These are phyloP conservation scores for Copidosoma aretas DNA, from an alignment of 2,888 invertebrate genomes.

Conservation along the genomic window DNA sequence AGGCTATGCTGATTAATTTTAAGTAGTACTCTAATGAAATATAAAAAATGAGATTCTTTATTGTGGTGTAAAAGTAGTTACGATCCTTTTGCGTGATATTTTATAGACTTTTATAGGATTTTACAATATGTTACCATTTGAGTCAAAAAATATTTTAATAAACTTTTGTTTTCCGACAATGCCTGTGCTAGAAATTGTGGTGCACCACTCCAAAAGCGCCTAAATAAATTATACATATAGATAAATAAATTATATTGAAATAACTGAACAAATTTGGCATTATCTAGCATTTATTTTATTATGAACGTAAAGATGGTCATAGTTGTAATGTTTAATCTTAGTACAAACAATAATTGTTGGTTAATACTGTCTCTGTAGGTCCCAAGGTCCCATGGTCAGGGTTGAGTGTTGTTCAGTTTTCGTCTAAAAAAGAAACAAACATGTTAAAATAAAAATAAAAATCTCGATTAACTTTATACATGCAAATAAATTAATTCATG, in stretches of 20 bases:
- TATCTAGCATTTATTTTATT: constrained; percentile 63
- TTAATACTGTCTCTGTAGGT: constrained; percentile 62
- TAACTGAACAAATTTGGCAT: constrained; percentile 57
- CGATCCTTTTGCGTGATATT: constrained; percentile 40
- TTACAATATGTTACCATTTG: constrained; percentile 37
- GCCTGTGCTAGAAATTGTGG: constrained; percentile 42
- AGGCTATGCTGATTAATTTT: constrained; percentile 37
- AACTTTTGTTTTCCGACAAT: constrained; percentile 41
- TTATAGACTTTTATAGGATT: constrained; percentile 41
- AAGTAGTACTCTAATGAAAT: constrained; percentile 39
- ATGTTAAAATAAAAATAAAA: constrained; percentile 46
- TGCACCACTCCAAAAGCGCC: constrained; percentile 51
- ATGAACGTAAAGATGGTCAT: constrained; percentile 59
- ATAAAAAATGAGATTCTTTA: constrained; percentile 35
- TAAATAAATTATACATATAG: constrained; percentile 38
- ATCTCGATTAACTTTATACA: constrained; percentile 37
- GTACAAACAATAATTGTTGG: constrained; percentile 61
- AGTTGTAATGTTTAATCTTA: constrained; percentile 59
- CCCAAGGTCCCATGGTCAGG: constrained; percentile 59
- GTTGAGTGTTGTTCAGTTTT: constrained; percentile 60
- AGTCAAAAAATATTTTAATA: constrained; percentile 37
- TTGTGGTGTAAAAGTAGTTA: constrained; percentile 37
- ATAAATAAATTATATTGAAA: constrained; percentile 43
- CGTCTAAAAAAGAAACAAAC: constrained; percentile 55
- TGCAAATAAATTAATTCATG: constrained; percentile 31